These are phyloP conservation scores for Chloropsis cyanopogon DNA, from an alignment of 2,113 vertebrate genomes.

Conservation along the genomic window DNA sequence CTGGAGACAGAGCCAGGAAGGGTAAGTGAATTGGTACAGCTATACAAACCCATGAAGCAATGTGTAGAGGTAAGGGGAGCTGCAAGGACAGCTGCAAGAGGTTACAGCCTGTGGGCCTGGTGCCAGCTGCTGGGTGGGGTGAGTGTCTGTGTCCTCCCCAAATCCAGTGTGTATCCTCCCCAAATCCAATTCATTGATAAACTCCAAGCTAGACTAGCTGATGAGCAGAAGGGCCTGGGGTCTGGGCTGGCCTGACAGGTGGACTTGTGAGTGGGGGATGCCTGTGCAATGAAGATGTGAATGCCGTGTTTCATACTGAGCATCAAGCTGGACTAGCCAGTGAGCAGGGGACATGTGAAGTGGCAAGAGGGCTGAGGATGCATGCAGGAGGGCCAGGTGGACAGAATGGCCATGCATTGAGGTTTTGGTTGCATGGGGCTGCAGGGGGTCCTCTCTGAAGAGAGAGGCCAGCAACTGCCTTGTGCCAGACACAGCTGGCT, in stretches of 20 bases:
- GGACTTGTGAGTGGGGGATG: background rate
- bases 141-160: background rate
- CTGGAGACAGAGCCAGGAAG: background rate
- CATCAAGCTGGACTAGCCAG: background rate
- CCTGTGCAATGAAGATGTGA: fast-evolving
- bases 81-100: background rate
- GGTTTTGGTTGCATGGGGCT: background rate
- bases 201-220: background rate
- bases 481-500: background rate
- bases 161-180: background rate
- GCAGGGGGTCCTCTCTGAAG: background rate
- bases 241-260: background rate
- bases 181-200: background rate
- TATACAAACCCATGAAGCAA: background rate
- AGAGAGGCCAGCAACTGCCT: background rate
- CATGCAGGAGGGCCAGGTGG: background rate
- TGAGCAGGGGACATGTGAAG: background rate
- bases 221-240: background rate
- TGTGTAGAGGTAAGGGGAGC: background rate
- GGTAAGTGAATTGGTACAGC: background rate
- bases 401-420: fast-evolving
- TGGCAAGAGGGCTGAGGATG: background rate
- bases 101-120: background rate
- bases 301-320: background rate
- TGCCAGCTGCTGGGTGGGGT: fast-evolving